Percentiles rank a stretch among this genome's conserved stretches.
phyloP scores from a whole-genome alignment of 2,797 vertebrate species.

The Limosa lapponica region DNA sequence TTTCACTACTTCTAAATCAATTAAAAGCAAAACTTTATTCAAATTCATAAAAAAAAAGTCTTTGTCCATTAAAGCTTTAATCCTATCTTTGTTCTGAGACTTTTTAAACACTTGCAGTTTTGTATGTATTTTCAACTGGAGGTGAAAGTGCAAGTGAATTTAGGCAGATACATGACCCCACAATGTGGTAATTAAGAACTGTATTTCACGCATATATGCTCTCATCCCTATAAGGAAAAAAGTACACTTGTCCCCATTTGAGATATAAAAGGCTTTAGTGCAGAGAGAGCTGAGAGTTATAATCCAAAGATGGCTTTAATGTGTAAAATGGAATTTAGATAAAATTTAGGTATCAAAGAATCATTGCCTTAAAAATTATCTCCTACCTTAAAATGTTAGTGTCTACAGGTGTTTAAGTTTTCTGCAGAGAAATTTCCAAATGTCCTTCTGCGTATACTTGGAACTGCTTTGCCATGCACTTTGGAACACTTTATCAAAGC shows the following conservation, averaged over 20 bases:
- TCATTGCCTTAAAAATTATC: not conserved
- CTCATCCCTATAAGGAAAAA: not conserved
- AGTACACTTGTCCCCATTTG: not conserved
- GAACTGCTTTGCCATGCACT: not conserved
- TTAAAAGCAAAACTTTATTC: not conserved
- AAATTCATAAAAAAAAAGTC: not conserved
- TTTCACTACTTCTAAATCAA: not conserved
- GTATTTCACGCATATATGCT: not conserved
- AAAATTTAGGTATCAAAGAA: not conserved
- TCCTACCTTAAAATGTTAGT: not conserved
- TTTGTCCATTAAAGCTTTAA: not conserved
- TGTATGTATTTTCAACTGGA: not conserved
- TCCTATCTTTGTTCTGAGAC: not conserved
- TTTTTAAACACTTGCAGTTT: not conserved
- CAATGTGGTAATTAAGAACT: not conserved
- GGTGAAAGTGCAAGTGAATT: not conserved
- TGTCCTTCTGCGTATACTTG: not conserved
- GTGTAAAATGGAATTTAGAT: not conserved
- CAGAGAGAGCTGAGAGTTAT: not conserved
- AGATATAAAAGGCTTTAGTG: not conserved
- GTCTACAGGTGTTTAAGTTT: not conserved
- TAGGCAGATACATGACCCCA: not conserved
- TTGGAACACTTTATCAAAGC: not conserved
- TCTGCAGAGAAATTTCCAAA: not conserved
- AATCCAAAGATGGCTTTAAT: not conserved